Evolutionary conservation across 2,113 vertebrate species (phyloP), one percentile per base, ranked within the genome.

Genomic region (Atlantisia rogersi): DNA sequence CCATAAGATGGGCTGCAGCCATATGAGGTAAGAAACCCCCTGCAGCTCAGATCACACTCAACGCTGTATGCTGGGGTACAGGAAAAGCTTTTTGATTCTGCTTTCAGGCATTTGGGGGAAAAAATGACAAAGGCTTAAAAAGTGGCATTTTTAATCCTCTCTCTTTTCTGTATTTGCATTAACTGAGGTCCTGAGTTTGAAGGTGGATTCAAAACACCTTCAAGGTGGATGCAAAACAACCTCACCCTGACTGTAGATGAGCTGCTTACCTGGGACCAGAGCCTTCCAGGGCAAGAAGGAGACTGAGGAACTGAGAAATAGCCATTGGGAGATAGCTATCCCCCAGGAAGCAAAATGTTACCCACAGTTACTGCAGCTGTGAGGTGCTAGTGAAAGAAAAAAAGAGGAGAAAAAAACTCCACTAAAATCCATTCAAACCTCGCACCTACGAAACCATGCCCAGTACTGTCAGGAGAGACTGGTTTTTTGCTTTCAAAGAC

Each of bases 371-470:
- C 25, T 64, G 81, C 55, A 87, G 53, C 42, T 81, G 29, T 40
- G 63, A 84, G 56, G 16, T 68, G 35, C 26, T 58, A 25, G 7
- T 58, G 71, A 62, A 85, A 82, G 21, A 26, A 53, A n/a, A 14
- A 2, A 10, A 48, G 21, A 22, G 48, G 10, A 11, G 29, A 1
- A 10, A 32, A 70, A 15, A 9, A 0, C 2, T 14, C 3, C 26
- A 24, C 15, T 3, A 12, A 15, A 46, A 32, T 26, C 52, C 40
- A 11, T 64, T 75, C 31, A 37, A 88, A 86, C 8, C n/a, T 78
- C 56, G 31, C 22, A 6, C 3, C 53, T 25, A n/a, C 48, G 40
- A 53, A 71, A 35, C 11, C 26, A 17, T 44, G n/a, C 44, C 65
- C 58, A 21, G 28, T 16, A 7, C 52, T 59, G 37, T 39, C 25